Percentiles rank a stretch among this genome's conserved stretches.
Evolutionary conservation across 2,113 vertebrate species (phyloP).

Genomic region (Podocnemis expansa): DNA sequence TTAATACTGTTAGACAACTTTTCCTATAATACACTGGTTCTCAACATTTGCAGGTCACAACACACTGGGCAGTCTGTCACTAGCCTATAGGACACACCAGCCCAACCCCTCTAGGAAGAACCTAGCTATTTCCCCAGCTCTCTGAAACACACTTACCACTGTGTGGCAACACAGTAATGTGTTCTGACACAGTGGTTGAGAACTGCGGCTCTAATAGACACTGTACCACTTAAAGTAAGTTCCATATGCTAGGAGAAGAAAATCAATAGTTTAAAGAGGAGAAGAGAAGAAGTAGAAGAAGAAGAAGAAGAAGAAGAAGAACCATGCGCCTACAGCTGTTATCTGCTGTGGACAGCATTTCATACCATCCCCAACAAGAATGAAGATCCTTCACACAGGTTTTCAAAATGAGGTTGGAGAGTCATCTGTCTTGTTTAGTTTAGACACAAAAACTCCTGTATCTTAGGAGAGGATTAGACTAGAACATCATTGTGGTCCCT

Average conservation of each 20-base stretch:
- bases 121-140: no score
- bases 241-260: not conserved
- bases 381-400: not conserved
- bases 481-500: not conserved
- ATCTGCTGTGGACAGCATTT: not conserved
- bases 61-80: no score
- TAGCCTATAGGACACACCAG: no score
- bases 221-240: not conserved
- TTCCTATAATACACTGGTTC: no score
- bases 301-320: not conserved
- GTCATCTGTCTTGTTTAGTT: not conserved
- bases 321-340: not conserved
- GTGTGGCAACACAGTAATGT: no score
- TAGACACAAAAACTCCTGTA: not conserved
- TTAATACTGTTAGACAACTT: slow-evolving; percentile 20
- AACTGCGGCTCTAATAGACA: not conserved
- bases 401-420: not conserved
- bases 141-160: no score
- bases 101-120: no score
- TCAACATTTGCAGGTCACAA: no score
- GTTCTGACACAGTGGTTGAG: no score
- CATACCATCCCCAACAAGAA: not conserved
- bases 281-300: no score
- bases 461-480: not conserved
- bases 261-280: not conserved